Evolutionary conservation across 2,113 vertebrate genomes (phyloP).

Genomic region (Piaya cayana): DNA sequence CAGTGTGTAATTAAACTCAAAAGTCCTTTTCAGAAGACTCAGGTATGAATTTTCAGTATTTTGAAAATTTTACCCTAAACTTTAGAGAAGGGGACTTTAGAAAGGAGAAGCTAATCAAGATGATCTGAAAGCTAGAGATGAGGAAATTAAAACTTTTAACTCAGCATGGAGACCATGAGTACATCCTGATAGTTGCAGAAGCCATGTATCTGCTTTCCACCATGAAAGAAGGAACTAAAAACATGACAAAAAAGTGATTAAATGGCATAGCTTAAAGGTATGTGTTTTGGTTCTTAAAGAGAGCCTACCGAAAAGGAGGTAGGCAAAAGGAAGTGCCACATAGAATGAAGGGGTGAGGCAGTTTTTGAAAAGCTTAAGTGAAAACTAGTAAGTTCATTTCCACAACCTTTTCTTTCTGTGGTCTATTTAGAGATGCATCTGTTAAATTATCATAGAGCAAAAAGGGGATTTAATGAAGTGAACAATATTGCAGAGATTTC

Average conservation of each 20-base stretch:
- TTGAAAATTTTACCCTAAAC: not conserved
- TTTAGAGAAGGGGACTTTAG: not conserved
- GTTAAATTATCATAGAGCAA: not conserved
- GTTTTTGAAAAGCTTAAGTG: not conserved
- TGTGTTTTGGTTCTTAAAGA: not conserved
- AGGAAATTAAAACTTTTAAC: conserved; percentile 6
- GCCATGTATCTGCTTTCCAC: not conserved
- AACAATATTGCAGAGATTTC: not conserved
- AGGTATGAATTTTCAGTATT: not conserved
- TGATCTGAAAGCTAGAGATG: conserved; percentile 29
- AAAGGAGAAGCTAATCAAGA: not conserved
- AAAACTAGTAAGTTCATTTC: not conserved
- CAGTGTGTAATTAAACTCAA: not conserved
- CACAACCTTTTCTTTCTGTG: not conserved
- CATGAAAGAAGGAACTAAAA: not conserved
- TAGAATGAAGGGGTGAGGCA: not conserved
- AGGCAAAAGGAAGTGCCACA: not conserved
- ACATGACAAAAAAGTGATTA: not conserved
- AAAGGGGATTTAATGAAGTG: not conserved
- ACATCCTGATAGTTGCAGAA: not conserved
- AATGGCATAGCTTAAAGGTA: not conserved
- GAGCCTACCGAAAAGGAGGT: not conserved
- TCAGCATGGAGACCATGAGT: not conserved
- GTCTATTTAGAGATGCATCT: not conserved
- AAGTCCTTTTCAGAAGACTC: not conserved